These are phyloP conservation scores for Stegana nigrithorax DNA, from an alignment of 2,888 invertebrate genomes.

Conservation along the genomic window DNA sequence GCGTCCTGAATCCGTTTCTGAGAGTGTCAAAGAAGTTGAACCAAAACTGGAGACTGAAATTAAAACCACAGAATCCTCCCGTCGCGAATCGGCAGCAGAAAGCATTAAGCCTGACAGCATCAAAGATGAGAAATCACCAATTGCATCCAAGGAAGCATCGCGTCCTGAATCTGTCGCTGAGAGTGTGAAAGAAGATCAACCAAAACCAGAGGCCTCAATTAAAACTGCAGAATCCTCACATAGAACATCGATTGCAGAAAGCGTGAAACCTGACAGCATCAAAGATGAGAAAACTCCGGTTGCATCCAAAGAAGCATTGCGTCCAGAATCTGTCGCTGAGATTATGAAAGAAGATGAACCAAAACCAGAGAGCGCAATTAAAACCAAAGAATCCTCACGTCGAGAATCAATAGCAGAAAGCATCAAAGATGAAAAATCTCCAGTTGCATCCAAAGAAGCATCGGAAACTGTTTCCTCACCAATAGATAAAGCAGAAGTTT, in stretches of 20 bases:
- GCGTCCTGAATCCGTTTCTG: constrained; percentile 22
- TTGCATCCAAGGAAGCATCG: constrained; percentile 29
- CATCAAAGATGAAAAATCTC: constrained; percentile 40
- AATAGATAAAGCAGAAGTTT: constrained; percentile 50
- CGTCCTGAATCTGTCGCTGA: constrained; percentile 28
- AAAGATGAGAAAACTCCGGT: constrained; percentile 34
- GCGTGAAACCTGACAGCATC: constrained; percentile 23
- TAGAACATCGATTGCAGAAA: constrained; percentile 25
- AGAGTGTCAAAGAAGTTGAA: constrained; percentile 20
- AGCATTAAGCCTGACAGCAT: constrained; percentile 10
- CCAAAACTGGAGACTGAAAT: constrained; percentile 15
- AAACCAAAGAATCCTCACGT: constrained; percentile 17
- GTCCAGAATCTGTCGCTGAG: constrained; percentile 30
- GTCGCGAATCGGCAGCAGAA: constrained; percentile 21
- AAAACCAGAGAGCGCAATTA: constrained; percentile 15
- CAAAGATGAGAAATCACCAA: constrained; percentile 31
- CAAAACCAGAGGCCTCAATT: constrained; percentile 12
- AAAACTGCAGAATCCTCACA: constrained; percentile 22
- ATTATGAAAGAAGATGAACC: constrained; percentile 25
- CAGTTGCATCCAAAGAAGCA: constrained; percentile 32
- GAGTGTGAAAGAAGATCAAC: constrained; percentile 24
- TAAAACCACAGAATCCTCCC: constrained; percentile 23
- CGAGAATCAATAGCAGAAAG: constrained; percentile 25
- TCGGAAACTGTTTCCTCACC: constrained; percentile 55
- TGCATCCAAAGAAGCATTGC: constrained; percentile 34